Conservation (phyloP, 2,797 vertebrate species). For the Spizella passerina region DNA sequence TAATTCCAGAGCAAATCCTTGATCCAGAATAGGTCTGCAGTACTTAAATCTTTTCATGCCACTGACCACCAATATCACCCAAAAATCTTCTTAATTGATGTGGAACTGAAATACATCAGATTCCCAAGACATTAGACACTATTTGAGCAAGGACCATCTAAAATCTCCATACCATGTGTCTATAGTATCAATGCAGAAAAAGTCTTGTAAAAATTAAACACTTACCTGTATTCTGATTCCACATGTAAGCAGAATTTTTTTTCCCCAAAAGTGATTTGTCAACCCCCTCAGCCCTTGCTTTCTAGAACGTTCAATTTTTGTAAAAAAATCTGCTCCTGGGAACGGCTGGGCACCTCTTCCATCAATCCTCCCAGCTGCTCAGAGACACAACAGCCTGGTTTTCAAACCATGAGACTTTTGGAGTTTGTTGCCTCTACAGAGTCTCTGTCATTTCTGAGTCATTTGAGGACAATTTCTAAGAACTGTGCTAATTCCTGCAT, state of each 20-base stretch:
- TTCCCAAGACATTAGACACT: neutral
- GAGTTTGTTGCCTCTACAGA: neutral
- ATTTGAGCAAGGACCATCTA: neutral
- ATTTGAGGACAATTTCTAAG: neutral
- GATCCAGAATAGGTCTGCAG: neutral
- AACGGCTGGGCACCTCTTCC: neutral
- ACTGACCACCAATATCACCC: neutral
- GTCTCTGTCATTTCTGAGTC: neutral
- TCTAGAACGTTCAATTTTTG: neutral
- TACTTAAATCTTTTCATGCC: neutral
- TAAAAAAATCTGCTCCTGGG: neutral
- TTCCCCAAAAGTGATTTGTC: neutral
- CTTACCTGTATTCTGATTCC: neutral
- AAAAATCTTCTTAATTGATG: neutral
- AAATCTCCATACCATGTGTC: neutral
- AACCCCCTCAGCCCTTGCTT: neutral
- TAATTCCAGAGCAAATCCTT: neutral
- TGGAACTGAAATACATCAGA: neutral
- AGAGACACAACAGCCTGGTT: neutral
- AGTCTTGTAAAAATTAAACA: neutral
- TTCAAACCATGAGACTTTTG: neutral
- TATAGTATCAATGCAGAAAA: neutral
- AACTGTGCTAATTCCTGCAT: neutral
- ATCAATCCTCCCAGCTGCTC: neutral
- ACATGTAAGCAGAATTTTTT: neutral